A percentile compares a stretch with the other conserved stretches of the same genome.
These are phyloP conservation scores for Falco peregrinus DNA, from an alignment of 2,797 vertebrate species.

Conservation along the genomic window DNA sequence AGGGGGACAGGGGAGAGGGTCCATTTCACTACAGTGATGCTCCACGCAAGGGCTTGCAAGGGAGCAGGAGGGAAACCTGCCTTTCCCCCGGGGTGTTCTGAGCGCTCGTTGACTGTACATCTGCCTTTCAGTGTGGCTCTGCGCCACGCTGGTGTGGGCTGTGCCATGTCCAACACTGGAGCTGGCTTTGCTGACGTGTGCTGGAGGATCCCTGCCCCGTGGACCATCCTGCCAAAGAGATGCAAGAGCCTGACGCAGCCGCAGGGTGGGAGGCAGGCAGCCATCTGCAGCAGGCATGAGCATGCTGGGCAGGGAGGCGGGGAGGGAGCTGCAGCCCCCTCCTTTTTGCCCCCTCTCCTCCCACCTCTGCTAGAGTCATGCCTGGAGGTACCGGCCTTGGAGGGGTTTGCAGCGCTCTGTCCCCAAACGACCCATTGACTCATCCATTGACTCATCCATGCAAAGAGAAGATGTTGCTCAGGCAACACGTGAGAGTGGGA, in stretches of 20 bases:
- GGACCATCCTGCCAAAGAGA: background rate
- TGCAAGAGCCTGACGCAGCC: background rate
- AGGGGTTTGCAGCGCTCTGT: background rate
- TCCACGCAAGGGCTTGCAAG: background rate
- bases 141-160: accelerated
- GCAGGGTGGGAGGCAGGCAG: constrained; percentile 1
- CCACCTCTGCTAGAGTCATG: background rate
- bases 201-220: background rate
- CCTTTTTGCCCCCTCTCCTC: background rate
- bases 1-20: background rate
- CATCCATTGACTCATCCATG: accelerated
- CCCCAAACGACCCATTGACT: background rate
- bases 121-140: background rate
- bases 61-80: background rate
- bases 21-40: background rate
- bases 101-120: background rate
- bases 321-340: background rate
- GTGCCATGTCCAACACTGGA: background rate
- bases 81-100: background rate
- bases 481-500: background rate
- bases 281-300: constrained; percentile 2
- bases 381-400: background rate
- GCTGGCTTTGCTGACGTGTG: background rate
- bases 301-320: background rate
- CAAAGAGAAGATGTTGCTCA: background rate